Percentiles rank a stretch among this genome's conserved stretches.
Conservation (phyloP, 1,140 invertebrate genomes). For the Papilio machaon region DNA sequence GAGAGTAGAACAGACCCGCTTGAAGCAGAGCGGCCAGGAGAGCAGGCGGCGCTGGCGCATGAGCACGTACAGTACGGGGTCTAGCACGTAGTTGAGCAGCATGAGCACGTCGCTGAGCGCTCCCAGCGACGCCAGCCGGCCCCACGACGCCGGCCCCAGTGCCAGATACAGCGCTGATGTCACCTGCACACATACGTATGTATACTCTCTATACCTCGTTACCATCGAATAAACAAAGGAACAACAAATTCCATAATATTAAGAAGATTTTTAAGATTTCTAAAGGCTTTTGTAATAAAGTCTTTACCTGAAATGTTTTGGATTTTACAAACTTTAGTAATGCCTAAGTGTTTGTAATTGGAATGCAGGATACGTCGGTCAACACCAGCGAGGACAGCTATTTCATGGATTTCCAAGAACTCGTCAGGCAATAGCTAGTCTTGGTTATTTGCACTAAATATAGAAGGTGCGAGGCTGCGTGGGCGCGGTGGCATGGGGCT, state of each 20-base stretch:
- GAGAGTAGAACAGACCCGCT: neutral
- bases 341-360: too few species aligned
- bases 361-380: neutral
- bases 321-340: too few species aligned
- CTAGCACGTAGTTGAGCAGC: constrained; percentile 90
- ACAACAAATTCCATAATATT: too few species aligned
- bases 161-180: constrained; percentile 67
- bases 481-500: neutral
- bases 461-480: neutral
- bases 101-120: constrained; percentile 88
- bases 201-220: neutral
- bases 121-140: constrained; percentile 73
- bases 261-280: too few species aligned
- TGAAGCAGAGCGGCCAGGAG: constrained; percentile 64
- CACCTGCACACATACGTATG: constrained; percentile 50
- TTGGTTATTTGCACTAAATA: neutral
- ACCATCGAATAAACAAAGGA: too few species aligned
- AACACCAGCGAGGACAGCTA: neutral
- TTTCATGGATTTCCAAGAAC: neutral
- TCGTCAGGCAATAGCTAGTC: neutral
- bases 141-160: constrained; percentile 50
- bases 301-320: too few species aligned
- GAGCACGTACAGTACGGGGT: constrained; percentile 92
- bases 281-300: too few species aligned
- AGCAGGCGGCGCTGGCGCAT: constrained; percentile 79